A percentile compares a stretch with the other conserved stretches of the same genome.
These are phyloP conservation scores for Andrena minutula DNA, from an alignment of 2,888 invertebrate species.

Conservation along the genomic window DNA sequence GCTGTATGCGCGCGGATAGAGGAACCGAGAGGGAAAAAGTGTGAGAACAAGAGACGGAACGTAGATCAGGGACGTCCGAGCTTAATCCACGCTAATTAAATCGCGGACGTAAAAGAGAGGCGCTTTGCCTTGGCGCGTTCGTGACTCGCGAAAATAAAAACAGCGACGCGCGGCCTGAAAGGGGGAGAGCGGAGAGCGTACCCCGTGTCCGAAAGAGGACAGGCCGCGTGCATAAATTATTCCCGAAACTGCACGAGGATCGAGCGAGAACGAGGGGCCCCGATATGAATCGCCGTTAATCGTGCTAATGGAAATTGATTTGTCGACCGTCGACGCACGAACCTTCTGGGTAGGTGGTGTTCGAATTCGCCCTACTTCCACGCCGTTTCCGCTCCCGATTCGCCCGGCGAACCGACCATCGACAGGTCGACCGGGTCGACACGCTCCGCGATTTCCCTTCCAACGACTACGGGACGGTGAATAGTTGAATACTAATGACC, in stretches of 20 bases:
- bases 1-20: background rate
- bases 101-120: conserved; percentile 71
- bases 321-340: conserved; percentile 40
- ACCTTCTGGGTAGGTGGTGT: conserved; percentile 32
- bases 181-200: conserved; percentile 37
- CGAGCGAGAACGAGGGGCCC: conserved; percentile 35
- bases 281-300: conserved; percentile 71
- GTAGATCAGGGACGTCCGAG: conserved; percentile 67
- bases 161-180: conserved; percentile 39
- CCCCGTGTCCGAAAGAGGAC: conserved; percentile 42
- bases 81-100: conserved; percentile 74
- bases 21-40: background rate
- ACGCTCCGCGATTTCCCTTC: background rate
- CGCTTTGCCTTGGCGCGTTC: conserved; percentile 69
- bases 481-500: conserved; percentile 5
- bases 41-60: conserved; percentile 37
- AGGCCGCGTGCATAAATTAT: conserved; percentile 67
- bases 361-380: no score
- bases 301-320: conserved; percentile 74
- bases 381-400: background rate
- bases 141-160: conserved; percentile 69
- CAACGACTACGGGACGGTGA: background rate
- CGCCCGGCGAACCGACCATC: background rate
- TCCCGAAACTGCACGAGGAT: conserved; percentile 63
- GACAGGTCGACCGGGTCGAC: conserved; percentile 9